phyloP scores from a whole-genome alignment of 2,797 vertebrate genomes.

The Squalus acanthias region DNA sequence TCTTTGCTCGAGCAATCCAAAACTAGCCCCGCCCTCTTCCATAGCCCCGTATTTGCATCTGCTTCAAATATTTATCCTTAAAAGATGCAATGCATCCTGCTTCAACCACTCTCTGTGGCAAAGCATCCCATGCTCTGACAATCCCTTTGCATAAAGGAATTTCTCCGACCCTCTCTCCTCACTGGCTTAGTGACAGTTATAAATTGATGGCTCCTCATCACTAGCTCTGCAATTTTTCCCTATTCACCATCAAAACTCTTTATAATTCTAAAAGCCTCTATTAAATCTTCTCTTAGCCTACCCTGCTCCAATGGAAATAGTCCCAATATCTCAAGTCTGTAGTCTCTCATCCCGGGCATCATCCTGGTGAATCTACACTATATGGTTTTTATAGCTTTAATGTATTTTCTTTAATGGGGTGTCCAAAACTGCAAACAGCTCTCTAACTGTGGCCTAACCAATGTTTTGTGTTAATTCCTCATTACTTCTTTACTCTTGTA shows the following conservation, averaged over 20 bases:
- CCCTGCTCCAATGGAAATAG: background rate
- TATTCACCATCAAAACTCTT: background rate
- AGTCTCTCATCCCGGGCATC: too few species aligned
- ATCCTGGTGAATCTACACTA: too few species aligned
- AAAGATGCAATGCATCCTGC: background rate
- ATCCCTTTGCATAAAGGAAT: background rate
- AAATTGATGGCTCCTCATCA: background rate
- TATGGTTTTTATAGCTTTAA: too few species aligned
- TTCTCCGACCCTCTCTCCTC: background rate
- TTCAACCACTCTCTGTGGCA: background rate
- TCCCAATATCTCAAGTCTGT: background rate
- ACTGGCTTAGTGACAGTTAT: background rate
- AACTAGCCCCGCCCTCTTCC: background rate
- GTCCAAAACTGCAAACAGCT: too few species aligned
- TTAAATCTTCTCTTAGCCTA: background rate
- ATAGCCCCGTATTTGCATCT: background rate
- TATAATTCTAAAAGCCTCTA: background rate
- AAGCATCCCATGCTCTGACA: background rate
- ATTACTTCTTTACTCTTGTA: too few species aligned
- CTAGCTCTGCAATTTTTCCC: background rate
- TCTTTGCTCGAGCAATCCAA: background rate
- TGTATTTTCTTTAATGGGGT: too few species aligned
- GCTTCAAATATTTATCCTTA: background rate
- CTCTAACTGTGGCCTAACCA: too few species aligned
- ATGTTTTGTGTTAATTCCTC: too few species aligned